phyloP scores from a whole-genome alignment of 2,797 vertebrate genomes.

The Miichthys miiuy region DNA sequence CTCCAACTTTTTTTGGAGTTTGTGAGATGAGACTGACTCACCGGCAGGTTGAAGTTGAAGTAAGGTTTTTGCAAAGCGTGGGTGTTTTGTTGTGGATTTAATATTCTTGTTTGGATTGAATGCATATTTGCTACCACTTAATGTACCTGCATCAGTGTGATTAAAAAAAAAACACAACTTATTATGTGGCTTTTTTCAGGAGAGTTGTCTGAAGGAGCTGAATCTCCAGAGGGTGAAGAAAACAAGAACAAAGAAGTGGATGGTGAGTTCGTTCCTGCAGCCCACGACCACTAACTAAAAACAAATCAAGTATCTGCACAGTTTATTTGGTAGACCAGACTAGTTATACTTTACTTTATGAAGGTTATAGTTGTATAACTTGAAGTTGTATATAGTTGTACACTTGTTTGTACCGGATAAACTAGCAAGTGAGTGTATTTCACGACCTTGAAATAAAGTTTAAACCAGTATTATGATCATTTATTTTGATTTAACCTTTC shows the following conservation, averaged over 20 bases:
- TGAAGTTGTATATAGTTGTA: background rate
- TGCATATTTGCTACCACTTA: background rate
- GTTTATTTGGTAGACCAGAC: background rate
- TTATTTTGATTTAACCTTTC: background rate
- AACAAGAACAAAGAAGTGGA: constrained; percentile 65
- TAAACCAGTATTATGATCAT: background rate
- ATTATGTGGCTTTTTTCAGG: constrained; percentile 68
- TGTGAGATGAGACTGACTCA: background rate
- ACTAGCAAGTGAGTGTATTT: background rate
- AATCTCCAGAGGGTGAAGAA: constrained; percentile 73
- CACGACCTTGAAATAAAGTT: background rate
- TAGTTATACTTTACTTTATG: background rate
- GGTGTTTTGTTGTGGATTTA: background rate
- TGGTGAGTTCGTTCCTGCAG: constrained; percentile 72
- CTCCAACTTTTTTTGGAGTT: background rate
- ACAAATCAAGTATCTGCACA: background rate
- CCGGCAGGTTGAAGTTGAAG: background rate
- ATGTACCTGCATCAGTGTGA: background rate
- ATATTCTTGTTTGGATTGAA: background rate
- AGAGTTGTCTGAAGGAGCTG: constrained; percentile 77
- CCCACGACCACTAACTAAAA: constrained; percentile 4
- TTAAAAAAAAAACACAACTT: background rate
- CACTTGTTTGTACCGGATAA: background rate
- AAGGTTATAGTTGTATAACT: background rate
- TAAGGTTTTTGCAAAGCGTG: background rate